These are phyloP conservation scores for Polyommatus iphigenia DNA, from an alignment of 2,888 invertebrate species.

Conservation along the genomic window DNA sequence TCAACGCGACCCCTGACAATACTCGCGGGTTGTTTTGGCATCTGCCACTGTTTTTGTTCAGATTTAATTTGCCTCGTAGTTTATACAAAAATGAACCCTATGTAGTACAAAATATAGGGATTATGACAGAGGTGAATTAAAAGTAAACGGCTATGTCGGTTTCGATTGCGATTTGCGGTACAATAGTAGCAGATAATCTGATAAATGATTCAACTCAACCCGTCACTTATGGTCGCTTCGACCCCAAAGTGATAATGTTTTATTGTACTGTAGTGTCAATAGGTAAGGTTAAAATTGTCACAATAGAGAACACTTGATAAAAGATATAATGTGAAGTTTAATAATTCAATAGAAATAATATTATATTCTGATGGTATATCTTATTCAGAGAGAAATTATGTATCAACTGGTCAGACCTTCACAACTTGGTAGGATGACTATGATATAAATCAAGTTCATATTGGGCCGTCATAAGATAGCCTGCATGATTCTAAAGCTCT, in stretches of 20 bases:
- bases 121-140: not conserved
- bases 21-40: constrained; percentile 58
- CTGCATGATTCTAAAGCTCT: no score
- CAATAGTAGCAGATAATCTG: constrained; percentile 68
- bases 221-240: constrained; percentile 21
- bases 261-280: constrained; percentile 18
- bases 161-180: constrained; percentile 72
- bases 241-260: constrained; percentile 16
- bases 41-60: constrained; percentile 66
- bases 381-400: no score
- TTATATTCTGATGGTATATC: no score
- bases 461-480: no score
- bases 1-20: constrained; percentile 41
- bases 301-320: not conserved
- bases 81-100: not conserved
- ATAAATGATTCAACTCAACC: constrained; percentile 51
- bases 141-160: constrained; percentile 49
- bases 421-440: no score
- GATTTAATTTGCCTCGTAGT: not conserved
- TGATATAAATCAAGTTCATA: no score
- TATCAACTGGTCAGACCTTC: no score
- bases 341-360: no score
- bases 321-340: not conserved
- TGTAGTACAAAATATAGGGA: not conserved
- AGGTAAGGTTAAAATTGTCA: not conserved